phyloP scores from a whole-genome alignment of 2,797 vertebrate species.

The Lepus oiostolus region DNA sequence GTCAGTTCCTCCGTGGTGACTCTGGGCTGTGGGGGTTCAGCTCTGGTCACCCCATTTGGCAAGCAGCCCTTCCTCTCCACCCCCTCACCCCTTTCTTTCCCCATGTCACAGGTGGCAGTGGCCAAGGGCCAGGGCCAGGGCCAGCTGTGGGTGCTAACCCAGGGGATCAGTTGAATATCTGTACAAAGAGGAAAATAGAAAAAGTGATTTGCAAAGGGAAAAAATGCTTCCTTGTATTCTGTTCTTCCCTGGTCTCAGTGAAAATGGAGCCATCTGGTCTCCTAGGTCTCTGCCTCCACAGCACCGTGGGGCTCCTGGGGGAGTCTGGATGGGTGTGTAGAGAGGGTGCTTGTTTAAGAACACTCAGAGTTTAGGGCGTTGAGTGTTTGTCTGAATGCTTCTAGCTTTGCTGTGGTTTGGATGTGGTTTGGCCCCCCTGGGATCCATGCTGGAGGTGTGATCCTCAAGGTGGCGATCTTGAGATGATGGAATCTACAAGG shows the following conservation, averaged over 20 bases:
- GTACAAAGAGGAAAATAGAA: background rate
- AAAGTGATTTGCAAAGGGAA: background rate
- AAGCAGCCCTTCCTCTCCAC: conserved; percentile 31
- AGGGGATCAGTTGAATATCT: background rate
- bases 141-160: background rate
- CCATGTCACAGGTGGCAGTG: background rate
- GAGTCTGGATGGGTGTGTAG: background rate
- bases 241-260: background rate
- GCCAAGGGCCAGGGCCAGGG: background rate
- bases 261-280: background rate
- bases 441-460: background rate
- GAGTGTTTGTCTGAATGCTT: background rate
- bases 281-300: background rate
- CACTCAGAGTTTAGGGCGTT: background rate
- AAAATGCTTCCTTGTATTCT: background rate
- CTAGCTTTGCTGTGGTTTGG: background rate
- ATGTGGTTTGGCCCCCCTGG: background rate
- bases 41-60: conserved; percentile 65
- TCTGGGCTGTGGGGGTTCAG: background rate
- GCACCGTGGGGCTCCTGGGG: background rate
- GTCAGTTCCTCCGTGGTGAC: conserved; percentile 67
- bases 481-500: background rate
- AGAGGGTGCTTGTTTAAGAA: background rate
- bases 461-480: background rate
- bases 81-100: background rate